Evolutionary conservation across 2,113 vertebrate genomes (phyloP), one percentile per base, ranked within the genome.

Genomic region (Pachyramphus minor): DNA sequence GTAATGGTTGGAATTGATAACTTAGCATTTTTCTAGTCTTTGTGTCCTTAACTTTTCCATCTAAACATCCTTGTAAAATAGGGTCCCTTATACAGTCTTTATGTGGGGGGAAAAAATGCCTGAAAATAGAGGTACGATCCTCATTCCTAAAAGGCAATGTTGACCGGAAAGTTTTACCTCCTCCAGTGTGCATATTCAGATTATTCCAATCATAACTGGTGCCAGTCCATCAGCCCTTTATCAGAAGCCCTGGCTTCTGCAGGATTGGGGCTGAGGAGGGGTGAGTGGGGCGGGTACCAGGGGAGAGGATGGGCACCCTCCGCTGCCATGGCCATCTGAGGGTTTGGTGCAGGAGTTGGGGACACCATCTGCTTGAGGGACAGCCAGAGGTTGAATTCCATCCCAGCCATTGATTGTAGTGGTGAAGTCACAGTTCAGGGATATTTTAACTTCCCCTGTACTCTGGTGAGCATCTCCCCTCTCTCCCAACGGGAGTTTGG

Each of bases 211-310:
- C 33, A 16, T 27, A 31, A 5, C 6, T 12, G 23, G 5, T 72
- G 44, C 6, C 37, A 31, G 22, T 8, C 31, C 14, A 8, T 33
- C 62, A 42, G 19, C 8, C 22, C 27, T 13, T 27, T 3, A 4
- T 2, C 18, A 50, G 53, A 56, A 72, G 25, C 28, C 16, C 31
- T 1, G 4, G 19, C 3, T 66, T 8, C 66, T 42, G 50, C 39
- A 28, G 55, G 28, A 28, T n/a, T 17, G 22, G 27, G 18, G 28
- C 24, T 2, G 2, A n/a, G 33, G 31, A 62, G 37, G 20, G 19
- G 30, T 0, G 0, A 73, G 11, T 2, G 3, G 22, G 11, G 14
- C 7, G 5, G 20, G 20, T 1, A 2, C 5, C 0, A 0, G 30
- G 30, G 3, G 2, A 3, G 30, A 30, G 22, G 25, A 18, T 31